These are phyloP conservation scores for Otolemur garnettii DNA, from an alignment of 2,113 vertebrate genomes.

Conservation along the genomic window DNA sequence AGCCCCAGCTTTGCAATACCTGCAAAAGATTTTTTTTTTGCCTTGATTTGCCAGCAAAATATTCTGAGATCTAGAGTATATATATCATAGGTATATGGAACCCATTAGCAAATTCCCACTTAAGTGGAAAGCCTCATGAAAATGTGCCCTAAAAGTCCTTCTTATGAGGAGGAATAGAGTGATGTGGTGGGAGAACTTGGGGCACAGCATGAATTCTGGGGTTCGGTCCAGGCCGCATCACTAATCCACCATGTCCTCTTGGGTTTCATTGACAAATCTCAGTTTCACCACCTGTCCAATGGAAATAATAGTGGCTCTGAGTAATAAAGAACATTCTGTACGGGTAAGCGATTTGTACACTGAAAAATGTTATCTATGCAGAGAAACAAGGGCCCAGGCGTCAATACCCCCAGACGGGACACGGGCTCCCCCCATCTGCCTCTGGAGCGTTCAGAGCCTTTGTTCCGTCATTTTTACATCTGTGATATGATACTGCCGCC, in stretches of 20 bases:
- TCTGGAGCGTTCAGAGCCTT: background rate
- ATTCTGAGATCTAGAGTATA: background rate
- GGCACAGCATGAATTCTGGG: background rate
- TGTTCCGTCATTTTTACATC: background rate
- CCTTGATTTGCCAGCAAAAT: constrained; percentile 38
- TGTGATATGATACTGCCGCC: constrained; percentile 24
- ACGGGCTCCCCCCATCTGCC: fast-evolving
- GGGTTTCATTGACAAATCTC: background rate
- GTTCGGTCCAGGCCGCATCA: fast-evolving
- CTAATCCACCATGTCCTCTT: background rate
- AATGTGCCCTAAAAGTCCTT: background rate
- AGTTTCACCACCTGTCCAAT: background rate
- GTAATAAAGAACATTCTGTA: background rate
- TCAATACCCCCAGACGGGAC: background rate
- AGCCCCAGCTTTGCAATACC: background rate
- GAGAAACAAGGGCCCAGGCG: background rate
- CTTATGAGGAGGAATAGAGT: too few species aligned
- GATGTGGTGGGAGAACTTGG: fast-evolving
- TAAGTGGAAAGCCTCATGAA: background rate
- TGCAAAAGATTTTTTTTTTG: background rate
- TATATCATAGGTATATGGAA: background rate
- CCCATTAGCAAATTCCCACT: background rate
- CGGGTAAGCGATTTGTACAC: background rate
- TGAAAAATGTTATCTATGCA: background rate
- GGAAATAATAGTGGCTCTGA: background rate